Evolutionary conservation across 2,113 vertebrate species (phyloP).

Genomic region (Hippocampus abdominalis): DNA sequence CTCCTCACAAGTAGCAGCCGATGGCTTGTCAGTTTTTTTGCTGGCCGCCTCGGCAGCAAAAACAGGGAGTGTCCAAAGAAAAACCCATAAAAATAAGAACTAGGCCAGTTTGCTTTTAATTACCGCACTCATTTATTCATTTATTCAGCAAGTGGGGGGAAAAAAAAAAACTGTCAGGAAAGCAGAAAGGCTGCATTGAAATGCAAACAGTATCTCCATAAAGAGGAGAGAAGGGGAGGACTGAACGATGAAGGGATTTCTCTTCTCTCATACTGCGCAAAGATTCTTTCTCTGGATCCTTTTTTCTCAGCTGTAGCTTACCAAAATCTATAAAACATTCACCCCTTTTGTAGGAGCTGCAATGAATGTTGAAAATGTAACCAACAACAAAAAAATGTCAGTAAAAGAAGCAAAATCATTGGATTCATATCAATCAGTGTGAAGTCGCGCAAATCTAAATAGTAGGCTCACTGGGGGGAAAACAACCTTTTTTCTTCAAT

Average conservation of each 20-base stretch:
- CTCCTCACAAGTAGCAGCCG: slow-evolving; percentile 26
- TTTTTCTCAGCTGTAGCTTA: neutral
- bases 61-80: slow-evolving; percentile 42
- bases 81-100: slow-evolving; percentile 44
- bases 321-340: neutral
- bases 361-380: neutral
- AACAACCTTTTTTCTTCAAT: neutral
- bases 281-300: slow-evolving; percentile 33
- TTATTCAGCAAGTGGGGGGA: slow-evolving; percentile 60
- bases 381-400: neutral
- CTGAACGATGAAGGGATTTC: slow-evolving; percentile 37
- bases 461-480: neutral
- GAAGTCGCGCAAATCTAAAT: neutral
- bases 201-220: slow-evolving; percentile 67
- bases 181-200: slow-evolving; percentile 60
- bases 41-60: slow-evolving; percentile 16
- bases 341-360: neutral
- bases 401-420: neutral
- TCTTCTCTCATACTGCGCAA: slow-evolving; percentile 29
- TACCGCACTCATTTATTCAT: slow-evolving; percentile 74
- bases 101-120: slow-evolving; percentile 74
- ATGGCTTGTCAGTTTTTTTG: slow-evolving; percentile 4
- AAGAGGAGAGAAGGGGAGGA: slow-evolving; percentile 43
- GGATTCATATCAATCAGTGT: neutral
- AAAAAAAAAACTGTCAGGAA: slow-evolving; percentile 50